Conservation (phyloP, 1,140 invertebrate genomes). For the Latrodectus geometricus region DNA sequence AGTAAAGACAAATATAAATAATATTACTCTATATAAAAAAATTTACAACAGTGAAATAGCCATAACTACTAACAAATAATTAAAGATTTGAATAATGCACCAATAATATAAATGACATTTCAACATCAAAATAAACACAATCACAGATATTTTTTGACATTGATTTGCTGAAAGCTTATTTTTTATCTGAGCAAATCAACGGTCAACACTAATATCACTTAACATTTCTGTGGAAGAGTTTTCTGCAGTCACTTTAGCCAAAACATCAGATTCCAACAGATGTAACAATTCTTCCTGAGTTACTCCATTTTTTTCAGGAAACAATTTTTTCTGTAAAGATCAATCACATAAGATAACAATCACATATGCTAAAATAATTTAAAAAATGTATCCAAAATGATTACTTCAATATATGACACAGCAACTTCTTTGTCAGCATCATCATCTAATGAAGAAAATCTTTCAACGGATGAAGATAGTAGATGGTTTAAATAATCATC, state of each 20-base stretch:
- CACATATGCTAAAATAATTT: no score
- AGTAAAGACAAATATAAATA: no score
- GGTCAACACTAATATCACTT: constrained; percentile 30
- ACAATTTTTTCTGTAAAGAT: constrained; percentile 41
- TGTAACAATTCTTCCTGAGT: constrained; percentile 50
- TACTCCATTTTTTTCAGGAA: constrained; percentile 53
- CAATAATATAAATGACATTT: no score
- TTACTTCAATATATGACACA: constrained; percentile 56
- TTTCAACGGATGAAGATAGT: not conserved
- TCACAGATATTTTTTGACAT: no score
- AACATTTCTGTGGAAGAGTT: not conserved
- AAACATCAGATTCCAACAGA: constrained; percentile 53
- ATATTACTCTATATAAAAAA: no score
- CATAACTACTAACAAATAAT: no score
- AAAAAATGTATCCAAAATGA: not conserved
- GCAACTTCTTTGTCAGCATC: constrained; percentile 44
- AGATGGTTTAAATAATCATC: constrained; percentile 43
- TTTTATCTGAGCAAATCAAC: constrained; percentile 3
- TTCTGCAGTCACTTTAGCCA: constrained; percentile 42
- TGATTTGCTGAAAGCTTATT: not conserved
- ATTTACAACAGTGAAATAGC: no score
- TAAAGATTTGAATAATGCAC: no score
- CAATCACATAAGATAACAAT: no score
- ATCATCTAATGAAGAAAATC: not conserved
- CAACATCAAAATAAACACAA: no score